Base-by-base conservation (phyloP, 2,797 vertebrate species). In the Oophaga sylvatica region DNA sequence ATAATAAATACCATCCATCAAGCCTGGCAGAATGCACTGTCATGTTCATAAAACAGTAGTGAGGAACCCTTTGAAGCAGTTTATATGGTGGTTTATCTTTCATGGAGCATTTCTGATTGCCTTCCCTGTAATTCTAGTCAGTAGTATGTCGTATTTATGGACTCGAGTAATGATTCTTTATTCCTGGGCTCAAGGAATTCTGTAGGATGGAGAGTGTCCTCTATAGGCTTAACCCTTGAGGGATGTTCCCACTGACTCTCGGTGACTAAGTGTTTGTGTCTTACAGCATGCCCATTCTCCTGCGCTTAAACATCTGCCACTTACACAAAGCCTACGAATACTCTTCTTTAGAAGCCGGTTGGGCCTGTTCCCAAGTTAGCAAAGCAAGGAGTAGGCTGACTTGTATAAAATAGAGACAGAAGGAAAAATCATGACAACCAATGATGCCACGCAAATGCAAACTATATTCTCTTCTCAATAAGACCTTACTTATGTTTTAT, bases 1-100 rank as follows among this genome's bases (percentile, higher is more conserved):
- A 77, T 85, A 85, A 85, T 81, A 88, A 88, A 84, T 80, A 63
- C 62, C 65, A 88, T 88, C 83, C 78, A 88, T 88, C 83, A 88
- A 81, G 68, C 29, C n/a, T 60, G 83, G 67, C 59, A 88, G 29
- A 80, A 75, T 41, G 53, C 65, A 83, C 73, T 86, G 73, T 73
- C 80, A 87, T 89, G 84, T 88, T 70, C 81, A 88, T 84, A 88
- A 88, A 88, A 81, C 82, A 88, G 75, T 73, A 48, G 57, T 56
- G 67, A 85, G 82, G 77, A 78, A 78, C 13, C 76, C 80, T 84
- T 63, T 80, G 63, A 84, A 85, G 87, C 87, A 85, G 67, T 88
- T 88, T 84, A 88, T 84, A 73, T 88, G 82, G 78, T 53, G 82
- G 82, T 88, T 88, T 80, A 73, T 88, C 63, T 88, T 84, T 88